These are phyloP conservation scores for Ariopsis seemanni DNA, from an alignment of 2,113 vertebrate species.

Conservation along the genomic window DNA sequence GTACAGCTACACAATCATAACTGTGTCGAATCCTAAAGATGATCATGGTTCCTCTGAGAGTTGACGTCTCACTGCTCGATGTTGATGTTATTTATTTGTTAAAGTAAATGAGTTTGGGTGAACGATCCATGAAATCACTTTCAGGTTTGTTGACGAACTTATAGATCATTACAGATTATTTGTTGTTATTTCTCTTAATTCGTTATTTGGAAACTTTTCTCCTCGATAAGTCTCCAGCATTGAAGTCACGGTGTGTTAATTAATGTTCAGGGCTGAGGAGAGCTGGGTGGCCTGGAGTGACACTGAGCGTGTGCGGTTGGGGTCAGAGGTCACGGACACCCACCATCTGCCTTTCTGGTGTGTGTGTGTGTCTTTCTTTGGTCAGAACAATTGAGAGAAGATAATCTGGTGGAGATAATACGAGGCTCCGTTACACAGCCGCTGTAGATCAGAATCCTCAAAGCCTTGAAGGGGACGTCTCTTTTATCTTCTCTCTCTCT, in stretches of 20 bases:
- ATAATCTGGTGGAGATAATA: constrained; percentile 89
- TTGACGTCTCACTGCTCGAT: not conserved
- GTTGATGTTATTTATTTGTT: not conserved
- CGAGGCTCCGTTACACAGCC: constrained; percentile 63
- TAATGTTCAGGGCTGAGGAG: constrained; percentile 33
- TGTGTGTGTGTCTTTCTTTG: constrained; percentile 84
- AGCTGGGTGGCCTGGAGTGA: constrained; percentile 64
- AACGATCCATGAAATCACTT: not conserved
- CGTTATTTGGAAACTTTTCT: not conserved
- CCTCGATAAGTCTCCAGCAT: not conserved
- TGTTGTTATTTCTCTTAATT: not conserved
- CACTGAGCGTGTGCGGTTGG: constrained; percentile 60
- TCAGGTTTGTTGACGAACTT: not conserved
- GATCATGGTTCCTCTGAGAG: not conserved
- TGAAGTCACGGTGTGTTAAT: not conserved
- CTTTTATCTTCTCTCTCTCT: constrained; percentile 43
- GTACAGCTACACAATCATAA: not conserved
- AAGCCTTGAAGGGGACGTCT: constrained; percentile 70
- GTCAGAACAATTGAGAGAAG: constrained; percentile 82
- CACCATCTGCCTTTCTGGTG: constrained; percentile 86
- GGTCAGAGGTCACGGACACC: constrained; percentile 82
- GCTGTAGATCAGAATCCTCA: constrained; percentile 40
- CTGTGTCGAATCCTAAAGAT: not conserved
- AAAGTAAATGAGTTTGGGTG: not conserved
- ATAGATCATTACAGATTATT: not conserved